Percentiles rank a stretch among this genome's conserved stretches.
Evolutionary conservation across 2,797 vertebrate genomes (phyloP).

Genomic region (Spinibarbus caldwelli): DNA sequence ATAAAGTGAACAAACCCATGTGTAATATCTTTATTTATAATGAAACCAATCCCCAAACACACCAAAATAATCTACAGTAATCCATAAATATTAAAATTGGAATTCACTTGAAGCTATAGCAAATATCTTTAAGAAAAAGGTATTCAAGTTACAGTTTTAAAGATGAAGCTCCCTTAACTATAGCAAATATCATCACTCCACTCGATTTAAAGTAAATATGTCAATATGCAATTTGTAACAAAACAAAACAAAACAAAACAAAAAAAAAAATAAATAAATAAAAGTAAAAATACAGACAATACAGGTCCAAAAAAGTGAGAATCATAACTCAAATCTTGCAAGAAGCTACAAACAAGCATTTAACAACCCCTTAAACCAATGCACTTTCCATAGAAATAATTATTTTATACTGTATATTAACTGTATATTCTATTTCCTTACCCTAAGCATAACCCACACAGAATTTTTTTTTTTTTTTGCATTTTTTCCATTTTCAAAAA

Average conservation of each 20-base stretch:
- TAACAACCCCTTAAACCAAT: background rate
- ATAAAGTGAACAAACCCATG: background rate
- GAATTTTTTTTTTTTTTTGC: too few relatives aligned
- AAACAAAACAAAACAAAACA: background rate
- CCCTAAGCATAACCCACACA: background rate
- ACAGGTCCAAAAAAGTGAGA: background rate
- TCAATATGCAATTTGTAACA: background rate
- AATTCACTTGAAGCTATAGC: too few relatives aligned
- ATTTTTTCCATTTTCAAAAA: too few relatives aligned
- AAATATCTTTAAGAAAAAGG: background rate
- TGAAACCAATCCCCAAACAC: background rate
- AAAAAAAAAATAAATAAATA: too few relatives aligned
- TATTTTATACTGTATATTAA: background rate
- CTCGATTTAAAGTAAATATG: background rate
- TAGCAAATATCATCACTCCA: background rate
- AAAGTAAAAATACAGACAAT: too few relatives aligned
- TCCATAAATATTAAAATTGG: too few relatives aligned
- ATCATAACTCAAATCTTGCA: background rate
- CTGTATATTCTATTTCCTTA: background rate
- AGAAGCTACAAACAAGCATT: background rate
- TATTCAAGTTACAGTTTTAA: background rate
- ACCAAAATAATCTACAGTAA: background rate
- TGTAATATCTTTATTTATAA: background rate
- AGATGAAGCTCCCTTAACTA: background rate
- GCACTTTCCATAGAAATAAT: background rate